These are phyloP conservation scores for Iguana delicatissima DNA, from an alignment of 2,797 vertebrate genomes.

Conservation along the genomic window DNA sequence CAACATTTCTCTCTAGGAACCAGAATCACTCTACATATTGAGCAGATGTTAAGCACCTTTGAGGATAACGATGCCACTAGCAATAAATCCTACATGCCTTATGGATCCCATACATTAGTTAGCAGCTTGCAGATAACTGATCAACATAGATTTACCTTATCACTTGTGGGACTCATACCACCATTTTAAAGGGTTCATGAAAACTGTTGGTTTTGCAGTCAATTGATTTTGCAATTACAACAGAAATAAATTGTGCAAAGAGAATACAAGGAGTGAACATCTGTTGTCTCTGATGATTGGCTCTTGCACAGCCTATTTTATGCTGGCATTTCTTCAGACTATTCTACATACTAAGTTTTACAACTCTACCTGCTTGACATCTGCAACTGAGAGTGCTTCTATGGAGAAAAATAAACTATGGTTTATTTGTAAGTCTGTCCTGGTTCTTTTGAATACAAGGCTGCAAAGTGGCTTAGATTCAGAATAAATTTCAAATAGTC, in stretches of 20 bases:
- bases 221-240: not conserved
- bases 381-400: not conserved
- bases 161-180: not conserved
- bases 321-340: not conserved
- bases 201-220: not conserved
- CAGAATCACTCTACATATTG: not conserved
- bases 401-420: not conserved
- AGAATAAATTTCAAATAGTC: not conserved
- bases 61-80: not conserved
- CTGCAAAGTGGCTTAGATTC: not conserved
- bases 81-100: not conserved
- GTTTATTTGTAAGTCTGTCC: not conserved
- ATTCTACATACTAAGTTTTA: not conserved
- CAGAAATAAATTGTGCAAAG: not conserved
- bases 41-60: not conserved
- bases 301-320: not conserved
- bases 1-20: not conserved
- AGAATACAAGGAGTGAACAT: not conserved
- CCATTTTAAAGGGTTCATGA: not conserved
- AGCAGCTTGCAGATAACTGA: not conserved
- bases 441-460: not conserved
- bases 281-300: not conserved
- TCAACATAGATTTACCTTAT: not conserved
- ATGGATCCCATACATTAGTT: too few relatives aligned
- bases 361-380: not conserved